phyloP scores from a whole-genome alignment of 2,888 invertebrate species.

The Hyalella azteca region DNA sequence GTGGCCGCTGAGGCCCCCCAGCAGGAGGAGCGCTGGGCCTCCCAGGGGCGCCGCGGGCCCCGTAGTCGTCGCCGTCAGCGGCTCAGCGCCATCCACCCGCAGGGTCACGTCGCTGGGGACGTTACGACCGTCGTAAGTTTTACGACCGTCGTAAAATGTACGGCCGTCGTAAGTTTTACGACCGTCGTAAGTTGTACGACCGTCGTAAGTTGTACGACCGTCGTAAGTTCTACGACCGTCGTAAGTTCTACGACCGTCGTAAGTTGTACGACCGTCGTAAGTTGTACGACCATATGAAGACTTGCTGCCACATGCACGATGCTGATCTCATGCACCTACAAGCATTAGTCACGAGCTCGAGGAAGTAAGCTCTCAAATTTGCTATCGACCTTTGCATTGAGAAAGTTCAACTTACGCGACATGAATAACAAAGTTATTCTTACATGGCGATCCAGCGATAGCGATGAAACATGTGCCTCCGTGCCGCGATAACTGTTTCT shows the following conservation, averaged over 20 bases:
- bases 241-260: too few species aligned
- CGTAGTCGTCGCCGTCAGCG: conserved; percentile 80
- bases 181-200: too few species aligned
- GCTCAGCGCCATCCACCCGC: conserved; percentile 78
- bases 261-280: too few species aligned
- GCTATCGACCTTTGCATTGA: not conserved
- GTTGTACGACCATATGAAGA: too few species aligned
- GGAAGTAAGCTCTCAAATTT: conserved; percentile 15
- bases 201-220: too few species aligned
- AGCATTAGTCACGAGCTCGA: not conserved
- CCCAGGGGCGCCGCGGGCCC: conserved; percentile 82
- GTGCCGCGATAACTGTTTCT: not conserved
- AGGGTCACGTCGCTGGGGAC: conserved; percentile 75
- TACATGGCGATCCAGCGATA: not conserved
- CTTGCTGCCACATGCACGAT: too few species aligned
- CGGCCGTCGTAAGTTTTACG: too few species aligned
- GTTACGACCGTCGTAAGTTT: too few species aligned
- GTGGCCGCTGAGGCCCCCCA: conserved; percentile 73
- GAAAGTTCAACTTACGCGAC: not conserved
- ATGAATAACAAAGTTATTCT: conserved; percentile 7
- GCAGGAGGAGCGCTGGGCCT: conserved; percentile 78
- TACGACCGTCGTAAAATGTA: too few species aligned
- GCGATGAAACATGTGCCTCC: conserved; percentile 6
- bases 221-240: too few species aligned
- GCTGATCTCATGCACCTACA: too few species aligned